phyloP scores from a whole-genome alignment of 2,113 vertebrate genomes.

The Tupaia chinensis region DNA sequence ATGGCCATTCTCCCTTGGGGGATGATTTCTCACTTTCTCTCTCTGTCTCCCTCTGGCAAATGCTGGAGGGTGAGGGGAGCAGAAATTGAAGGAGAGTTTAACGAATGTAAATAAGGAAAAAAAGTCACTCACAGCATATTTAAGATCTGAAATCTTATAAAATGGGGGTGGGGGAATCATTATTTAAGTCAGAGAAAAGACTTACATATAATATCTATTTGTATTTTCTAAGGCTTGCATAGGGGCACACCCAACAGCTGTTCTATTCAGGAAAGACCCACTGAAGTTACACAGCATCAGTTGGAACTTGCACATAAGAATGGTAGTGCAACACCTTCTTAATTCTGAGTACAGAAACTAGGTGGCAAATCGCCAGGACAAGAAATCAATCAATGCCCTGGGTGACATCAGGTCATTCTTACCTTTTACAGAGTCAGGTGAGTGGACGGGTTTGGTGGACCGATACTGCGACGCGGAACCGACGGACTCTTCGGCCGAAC shows the following conservation, averaged over 20 bases:
- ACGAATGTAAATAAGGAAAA: conserved; percentile 26
- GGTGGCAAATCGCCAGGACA: background rate
- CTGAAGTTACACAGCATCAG: background rate
- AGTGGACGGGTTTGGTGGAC: background rate
- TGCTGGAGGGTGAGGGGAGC: no score
- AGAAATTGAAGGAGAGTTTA: conserved; percentile 42
- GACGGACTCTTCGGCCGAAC: conserved; percentile 72
- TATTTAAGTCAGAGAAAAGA: conserved; percentile 31
- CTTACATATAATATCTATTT: background rate
- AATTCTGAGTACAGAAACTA: conserved; percentile 12
- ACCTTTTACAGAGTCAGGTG: conserved; percentile 62
- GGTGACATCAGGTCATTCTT: background rate
- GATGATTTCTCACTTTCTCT: no score
- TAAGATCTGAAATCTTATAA: conserved; percentile 25
- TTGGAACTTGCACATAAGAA: background rate
- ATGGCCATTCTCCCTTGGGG: no score
- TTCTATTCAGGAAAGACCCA: conserved; percentile 22
- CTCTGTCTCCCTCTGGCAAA: no score
- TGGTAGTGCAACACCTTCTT: background rate
- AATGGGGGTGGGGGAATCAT: background rate
- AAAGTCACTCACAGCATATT: background rate
- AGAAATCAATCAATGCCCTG: background rate
- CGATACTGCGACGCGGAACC: conserved; percentile 49
- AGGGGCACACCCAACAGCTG: background rate
- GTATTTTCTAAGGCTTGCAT: background rate